Percentiles rank a stretch among this genome's conserved stretches.
phyloP scores from a whole-genome alignment of 2,797 vertebrate genomes.

The Benthosema pterotum region DNA sequence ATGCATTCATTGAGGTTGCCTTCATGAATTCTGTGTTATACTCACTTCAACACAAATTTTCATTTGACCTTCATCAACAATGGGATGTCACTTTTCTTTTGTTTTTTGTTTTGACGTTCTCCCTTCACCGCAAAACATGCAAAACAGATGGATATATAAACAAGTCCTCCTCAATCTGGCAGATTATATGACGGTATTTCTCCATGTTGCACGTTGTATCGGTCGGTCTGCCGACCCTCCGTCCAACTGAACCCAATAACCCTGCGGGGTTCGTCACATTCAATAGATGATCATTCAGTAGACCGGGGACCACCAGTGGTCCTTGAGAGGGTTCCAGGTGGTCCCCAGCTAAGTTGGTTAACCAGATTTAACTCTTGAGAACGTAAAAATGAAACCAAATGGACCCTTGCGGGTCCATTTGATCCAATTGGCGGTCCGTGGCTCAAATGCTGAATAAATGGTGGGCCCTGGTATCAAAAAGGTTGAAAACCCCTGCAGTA shows the following conservation, averaged over 20 bases:
- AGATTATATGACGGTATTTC: conserved; percentile 12
- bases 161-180: conserved; percentile 7
- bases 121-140: too few species aligned
- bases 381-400: too few species aligned
- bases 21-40: conserved; percentile 38
- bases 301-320: too few species aligned
- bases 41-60: conserved; percentile 43
- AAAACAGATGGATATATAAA: conserved; percentile 2
- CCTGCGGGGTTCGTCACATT: conserved; percentile 4
- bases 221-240: conserved; percentile 23
- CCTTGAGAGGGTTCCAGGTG: too few species aligned
- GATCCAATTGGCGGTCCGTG: too few species aligned
- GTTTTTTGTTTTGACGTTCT: conserved; percentile 19
- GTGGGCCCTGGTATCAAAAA: too few species aligned
- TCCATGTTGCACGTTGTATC: conserved; percentile 7
- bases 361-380: too few species aligned
- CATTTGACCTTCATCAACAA: conserved; percentile 42
- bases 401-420: too few species aligned
- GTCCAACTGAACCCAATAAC: conserved; percentile 49
- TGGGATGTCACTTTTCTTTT: conserved; percentile 38
- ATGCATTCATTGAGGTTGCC: conserved; percentile 59
- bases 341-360: too few species aligned
- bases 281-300: too few species aligned
- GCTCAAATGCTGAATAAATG: too few species aligned
- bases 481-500: too few species aligned